A percentile compares a stretch with the other conserved stretches of the same genome.
Evolutionary conservation across 2,113 vertebrate genomes (phyloP).

Genomic region (Oncorhynchus kisutch): DNA sequence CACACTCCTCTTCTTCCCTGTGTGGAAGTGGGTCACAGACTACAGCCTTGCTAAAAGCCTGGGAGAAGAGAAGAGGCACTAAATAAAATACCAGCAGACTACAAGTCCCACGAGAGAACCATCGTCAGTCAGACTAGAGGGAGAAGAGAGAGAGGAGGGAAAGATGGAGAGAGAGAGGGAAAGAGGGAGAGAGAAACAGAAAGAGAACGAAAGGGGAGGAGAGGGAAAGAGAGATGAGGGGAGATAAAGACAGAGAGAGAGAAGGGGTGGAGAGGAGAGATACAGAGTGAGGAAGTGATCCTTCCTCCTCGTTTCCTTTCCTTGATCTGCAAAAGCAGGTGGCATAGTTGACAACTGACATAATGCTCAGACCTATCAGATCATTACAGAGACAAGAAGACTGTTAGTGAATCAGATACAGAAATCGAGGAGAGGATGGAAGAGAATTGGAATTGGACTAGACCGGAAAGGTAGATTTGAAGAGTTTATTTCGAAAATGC

Average conservation of each 20-base stretch:
- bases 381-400: too few species aligned
- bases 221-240: not conserved
- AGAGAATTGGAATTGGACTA: not conserved
- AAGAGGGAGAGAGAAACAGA: not conserved
- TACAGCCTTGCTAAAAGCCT: slow-evolving; percentile 64
- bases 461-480: too few species aligned
- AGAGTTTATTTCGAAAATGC: too few species aligned
- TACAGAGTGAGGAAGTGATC: too few species aligned
- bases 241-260: too few species aligned
- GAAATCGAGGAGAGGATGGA: not conserved
- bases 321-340: too few species aligned
- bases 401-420: too few species aligned
- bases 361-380: too few species aligned
- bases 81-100: slow-evolving; percentile 65
- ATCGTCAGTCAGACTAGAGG: slow-evolving; percentile 39
- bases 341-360: too few species aligned
- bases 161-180: not conserved
- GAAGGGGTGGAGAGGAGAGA: too few species aligned
- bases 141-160: not conserved
- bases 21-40: slow-evolving; percentile 69
- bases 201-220: not conserved
- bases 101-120: slow-evolving; percentile 18
- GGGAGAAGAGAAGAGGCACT: slow-evolving; percentile 40
- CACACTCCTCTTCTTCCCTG: not conserved
- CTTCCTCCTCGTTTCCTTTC: too few species aligned